Evolutionary conservation across 1,140 invertebrate species (phyloP), one percentile per base, ranked within the genome.

Genomic region (Bombus superbus): DNA sequence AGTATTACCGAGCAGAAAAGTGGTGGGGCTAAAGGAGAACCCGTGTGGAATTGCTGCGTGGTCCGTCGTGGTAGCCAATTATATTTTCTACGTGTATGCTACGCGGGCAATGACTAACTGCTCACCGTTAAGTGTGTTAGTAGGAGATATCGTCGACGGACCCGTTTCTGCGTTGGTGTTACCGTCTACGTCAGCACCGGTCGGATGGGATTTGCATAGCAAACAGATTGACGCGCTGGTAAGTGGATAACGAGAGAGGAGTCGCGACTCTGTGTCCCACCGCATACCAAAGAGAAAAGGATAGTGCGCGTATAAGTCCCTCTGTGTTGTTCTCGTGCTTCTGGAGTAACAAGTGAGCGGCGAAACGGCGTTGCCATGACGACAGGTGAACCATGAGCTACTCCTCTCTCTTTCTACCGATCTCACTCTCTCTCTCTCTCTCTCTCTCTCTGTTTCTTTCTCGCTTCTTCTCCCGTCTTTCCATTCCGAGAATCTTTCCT

Each of bases 321-420:
- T 71, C 38, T 44, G 87, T 72, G 40, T 81, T 42, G 72, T 32
- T 59, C 81, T 64, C 66, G 47, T 25, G 40, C 42, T 25, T 72
- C 44, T 42, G 94, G 94, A 95, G 94, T 95, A 95, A 94, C 94
- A 94, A 95, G 94, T 95, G 94, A 94, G 94, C 94, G 94, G 94
- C 92, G 90, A 94, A 94, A 94, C 94, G 92, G 94, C 92, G 94
- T 95, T 95, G 94, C 94, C 94, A 95, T 94, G 94, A 95, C 94
- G 94, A 94, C 94, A 95, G 94, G 94, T 95, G 94, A 95, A 94
- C 94, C 92, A 93, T 87, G 92, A 91, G 88, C 83, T 83, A 84
- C 86, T 88, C 72, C 86, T 80, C 68, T 80, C 82, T 64, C 64
- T 68, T 66, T 76, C 73, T 38, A 47, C 10, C 32, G 13, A 25